Conservation (phyloP, 2,888 invertebrate species). For the Drosophila histrio region DNA sequence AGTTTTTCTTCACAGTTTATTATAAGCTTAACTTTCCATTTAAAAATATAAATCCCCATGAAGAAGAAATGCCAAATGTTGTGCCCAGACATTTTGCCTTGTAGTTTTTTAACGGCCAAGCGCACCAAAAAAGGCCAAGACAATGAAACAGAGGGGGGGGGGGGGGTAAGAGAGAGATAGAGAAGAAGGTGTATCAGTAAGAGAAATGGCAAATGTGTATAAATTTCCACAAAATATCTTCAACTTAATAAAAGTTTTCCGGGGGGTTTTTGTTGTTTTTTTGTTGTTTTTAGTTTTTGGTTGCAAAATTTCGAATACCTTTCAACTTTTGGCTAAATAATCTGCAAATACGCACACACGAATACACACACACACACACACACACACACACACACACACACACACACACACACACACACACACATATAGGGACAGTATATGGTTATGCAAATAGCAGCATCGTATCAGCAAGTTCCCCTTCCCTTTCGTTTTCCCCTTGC, state of each 20-base stretch:
- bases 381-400: conserved; percentile 23
- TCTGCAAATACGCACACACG: conserved; percentile 64
- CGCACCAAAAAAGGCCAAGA: conserved; percentile 32
- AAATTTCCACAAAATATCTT: conserved; percentile 78
- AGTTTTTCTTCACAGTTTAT: conserved; percentile 73
- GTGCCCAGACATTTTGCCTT: conserved; percentile 54
- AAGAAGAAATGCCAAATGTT: conserved; percentile 65
- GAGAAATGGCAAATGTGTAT: conserved; percentile 71
- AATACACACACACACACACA: conserved; percentile 25
- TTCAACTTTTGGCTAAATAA: conserved; percentile 76
- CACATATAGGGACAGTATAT: conserved; percentile 34
- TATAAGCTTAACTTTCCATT: conserved; percentile 78
- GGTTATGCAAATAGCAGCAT: conserved; percentile 70
- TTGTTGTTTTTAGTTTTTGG: conserved; percentile 57
- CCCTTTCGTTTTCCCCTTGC: background rate
- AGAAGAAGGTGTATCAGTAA: background rate
- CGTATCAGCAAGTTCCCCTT: conserved; percentile 44
- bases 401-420: conserved; percentile 14
- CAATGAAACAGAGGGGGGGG: conserved; percentile 21
- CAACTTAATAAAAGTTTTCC: conserved; percentile 75
- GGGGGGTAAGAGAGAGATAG: conserved; percentile 5
- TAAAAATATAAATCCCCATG: conserved; percentile 75
- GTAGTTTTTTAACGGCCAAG: conserved; percentile 70
- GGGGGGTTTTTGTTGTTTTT: conserved; percentile 40
- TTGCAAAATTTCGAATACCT: conserved; percentile 66